phyloP scores from a whole-genome alignment of 2,797 vertebrate species.

The Acanthopagrus latus region DNA sequence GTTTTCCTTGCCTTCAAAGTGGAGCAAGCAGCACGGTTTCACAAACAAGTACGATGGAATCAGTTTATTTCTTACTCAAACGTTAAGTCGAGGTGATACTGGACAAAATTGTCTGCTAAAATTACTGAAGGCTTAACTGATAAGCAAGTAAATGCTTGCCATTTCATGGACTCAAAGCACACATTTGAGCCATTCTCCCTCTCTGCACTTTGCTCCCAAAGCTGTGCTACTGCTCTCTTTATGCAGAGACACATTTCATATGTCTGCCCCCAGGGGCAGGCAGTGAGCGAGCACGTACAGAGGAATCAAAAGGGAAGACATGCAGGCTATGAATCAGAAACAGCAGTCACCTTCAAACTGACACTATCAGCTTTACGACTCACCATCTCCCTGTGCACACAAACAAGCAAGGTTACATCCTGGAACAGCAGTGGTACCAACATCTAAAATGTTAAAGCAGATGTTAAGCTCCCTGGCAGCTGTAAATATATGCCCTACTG shows the following conservation, averaged over 20 bases:
- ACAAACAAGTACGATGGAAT: background rate
- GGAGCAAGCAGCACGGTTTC: background rate
- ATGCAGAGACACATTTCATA: conserved; percentile 58
- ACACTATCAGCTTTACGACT: conserved; percentile 35
- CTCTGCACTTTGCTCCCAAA: conserved; percentile 10
- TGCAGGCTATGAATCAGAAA: conserved; percentile 54
- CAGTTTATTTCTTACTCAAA: background rate
- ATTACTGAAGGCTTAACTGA: background rate
- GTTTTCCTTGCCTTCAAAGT: conserved; percentile 11
- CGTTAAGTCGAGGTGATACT: background rate
- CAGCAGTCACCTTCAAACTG: conserved; percentile 64
- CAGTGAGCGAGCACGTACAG: conserved; percentile 30
- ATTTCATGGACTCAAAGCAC: background rate
- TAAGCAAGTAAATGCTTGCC: conserved; percentile 16
- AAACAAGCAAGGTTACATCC: conserved; percentile 26
- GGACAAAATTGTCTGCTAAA: background rate
- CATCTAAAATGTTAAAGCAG: conserved; percentile 28
- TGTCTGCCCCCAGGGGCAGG: conserved; percentile 38
- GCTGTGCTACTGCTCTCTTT: conserved; percentile 14
- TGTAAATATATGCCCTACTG: conserved; percentile 23
- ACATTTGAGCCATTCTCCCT: conserved; percentile 3
- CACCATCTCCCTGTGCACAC: conserved; percentile 22
- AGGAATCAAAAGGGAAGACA: conserved; percentile 47
- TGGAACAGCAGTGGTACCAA: conserved; percentile 10
- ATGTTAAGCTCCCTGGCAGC: conserved; percentile 25